phyloP scores from a whole-genome alignment of 2,888 invertebrate species.

The Lochmaea capreae region DNA sequence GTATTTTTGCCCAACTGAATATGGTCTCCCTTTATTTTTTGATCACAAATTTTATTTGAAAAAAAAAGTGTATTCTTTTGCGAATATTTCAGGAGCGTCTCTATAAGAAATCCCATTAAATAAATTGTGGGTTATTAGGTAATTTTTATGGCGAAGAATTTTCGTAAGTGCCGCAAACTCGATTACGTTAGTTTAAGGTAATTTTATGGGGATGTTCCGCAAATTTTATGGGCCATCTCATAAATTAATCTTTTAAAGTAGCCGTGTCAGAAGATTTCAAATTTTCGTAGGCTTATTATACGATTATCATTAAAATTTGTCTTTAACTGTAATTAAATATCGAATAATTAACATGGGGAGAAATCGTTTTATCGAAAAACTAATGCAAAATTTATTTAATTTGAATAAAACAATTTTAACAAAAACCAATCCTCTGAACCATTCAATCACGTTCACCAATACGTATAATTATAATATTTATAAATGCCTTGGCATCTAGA shows the following conservation, averaged over 20 bases:
- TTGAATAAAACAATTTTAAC: neutral
- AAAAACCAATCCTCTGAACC: neutral
- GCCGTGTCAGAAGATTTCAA: too few species aligned
- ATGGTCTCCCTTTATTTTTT: too few species aligned
- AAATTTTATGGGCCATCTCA: neutral
- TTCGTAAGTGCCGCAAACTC: neutral
- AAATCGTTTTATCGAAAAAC: too few species aligned
- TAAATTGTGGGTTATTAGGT: slow-evolving; percentile 41
- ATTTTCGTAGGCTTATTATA: too few species aligned
- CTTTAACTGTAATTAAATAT: too few species aligned
- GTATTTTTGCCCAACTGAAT: too few species aligned
- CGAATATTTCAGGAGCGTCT: slow-evolving; percentile 13
- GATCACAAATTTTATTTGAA: too few species aligned
- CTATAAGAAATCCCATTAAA: slow-evolving; percentile 30
- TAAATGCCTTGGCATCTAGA: neutral
- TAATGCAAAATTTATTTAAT: neutral
- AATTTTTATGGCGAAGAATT: slow-evolving; percentile 39
- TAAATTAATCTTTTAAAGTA: too few species aligned
- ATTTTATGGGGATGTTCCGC: neutral
- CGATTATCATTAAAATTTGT: too few species aligned
- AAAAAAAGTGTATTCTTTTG: too few species aligned
- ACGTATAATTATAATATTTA: slow-evolving; percentile 3
- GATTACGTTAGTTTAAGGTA: slow-evolving; percentile 4
- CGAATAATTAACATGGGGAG: too few species aligned
- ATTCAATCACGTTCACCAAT: neutral